Percentiles rank a stretch among this genome's conserved stretches.
These are phyloP conservation scores for Morone saxatilis DNA, from an alignment of 2,113 vertebrate genomes.

Conservation along the genomic window DNA sequence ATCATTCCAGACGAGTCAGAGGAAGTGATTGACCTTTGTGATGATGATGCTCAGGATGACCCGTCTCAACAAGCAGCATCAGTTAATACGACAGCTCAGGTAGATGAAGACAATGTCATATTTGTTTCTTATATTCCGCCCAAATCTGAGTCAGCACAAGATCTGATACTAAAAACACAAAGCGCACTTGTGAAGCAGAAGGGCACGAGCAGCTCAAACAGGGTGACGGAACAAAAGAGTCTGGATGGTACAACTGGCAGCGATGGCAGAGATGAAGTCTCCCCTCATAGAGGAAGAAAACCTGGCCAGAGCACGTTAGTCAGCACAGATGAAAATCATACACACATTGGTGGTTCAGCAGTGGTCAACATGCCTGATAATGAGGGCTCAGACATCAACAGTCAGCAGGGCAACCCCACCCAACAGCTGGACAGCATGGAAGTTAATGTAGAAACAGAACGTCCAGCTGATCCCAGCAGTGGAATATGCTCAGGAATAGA, in stretches of 20 bases:
- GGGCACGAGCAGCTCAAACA: not conserved
- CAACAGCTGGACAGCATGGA: conserved; percentile 14
- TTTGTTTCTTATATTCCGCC: conserved; percentile 85
- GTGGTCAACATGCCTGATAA: not conserved
- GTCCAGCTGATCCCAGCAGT: conserved; percentile 1
- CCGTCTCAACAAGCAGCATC: not conserved
- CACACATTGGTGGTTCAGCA: not conserved
- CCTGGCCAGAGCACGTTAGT: not conserved
- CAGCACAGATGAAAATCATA: not conserved
- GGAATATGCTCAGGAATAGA: not conserved
- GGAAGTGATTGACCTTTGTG: conserved; percentile 82
- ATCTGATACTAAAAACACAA: not conserved
- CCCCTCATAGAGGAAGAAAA: not conserved
- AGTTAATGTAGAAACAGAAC: not conserved
- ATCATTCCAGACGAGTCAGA: conserved; percentile 13
- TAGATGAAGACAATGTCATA: conserved; percentile 82
- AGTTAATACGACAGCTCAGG: not conserved
- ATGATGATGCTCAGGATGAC: conserved; percentile 54
- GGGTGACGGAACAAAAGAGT: not conserved
- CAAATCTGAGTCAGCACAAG: conserved; percentile 35
- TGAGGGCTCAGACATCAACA: not conserved
- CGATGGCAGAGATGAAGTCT: not conserved
- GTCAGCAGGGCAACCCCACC: not conserved
- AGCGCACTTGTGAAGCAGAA: not conserved
- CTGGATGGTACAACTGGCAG: accelerated